Base-by-base conservation (phyloP, 2,888 invertebrate species). In the Athrips mouffetella region DNA sequence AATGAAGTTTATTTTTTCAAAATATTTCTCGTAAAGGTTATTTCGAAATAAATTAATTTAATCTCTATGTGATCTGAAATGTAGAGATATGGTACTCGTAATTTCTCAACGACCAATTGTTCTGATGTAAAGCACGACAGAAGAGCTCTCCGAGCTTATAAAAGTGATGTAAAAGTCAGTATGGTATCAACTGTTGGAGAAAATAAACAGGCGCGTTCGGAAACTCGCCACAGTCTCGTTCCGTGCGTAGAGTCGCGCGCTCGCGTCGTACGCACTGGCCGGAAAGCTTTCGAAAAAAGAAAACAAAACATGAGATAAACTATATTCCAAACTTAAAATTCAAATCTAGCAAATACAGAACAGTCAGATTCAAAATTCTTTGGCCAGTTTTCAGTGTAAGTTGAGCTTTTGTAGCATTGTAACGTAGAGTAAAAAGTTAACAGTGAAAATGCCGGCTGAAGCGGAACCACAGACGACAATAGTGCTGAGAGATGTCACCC, bases 401-500 rank as follows among this genome's bases (percentile, higher is more conserved):
- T 11, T 16, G 16, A 42, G 27, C 37, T 5, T 37, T 21, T 37
- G 37, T 37, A 15, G 23, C 15, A 15, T 40, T 40, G 25, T 40
- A 20, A 8, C 11, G 25, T 16, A 23, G 13, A 27, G 21, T 16
- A 25, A 37, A 48, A 49, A 51, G 45, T 52, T 45, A 47, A 11
- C 40, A 50, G 15, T 50, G 33, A 76, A 60, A 57, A 87, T 87
- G 87, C 88, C 87, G 57, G 85, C 81, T 49, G 78, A 83, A 72
- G 59, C 67, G 53, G 79, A 67, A 55, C 58, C 56, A 18, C 49
- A 73, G 53, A 66, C 72, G 18, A 75, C 68, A 58, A 75, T 87
- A 50, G 73, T 86, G 31, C 71, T 80, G 31, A 72, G 79, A 30
- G 78, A 85, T 64, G 77, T 87, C 29, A 87, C 87, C 15, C 82